Evolutionary conservation across 2,797 vertebrate species (phyloP).

Genomic region (Manis pentadactyla): DNA sequence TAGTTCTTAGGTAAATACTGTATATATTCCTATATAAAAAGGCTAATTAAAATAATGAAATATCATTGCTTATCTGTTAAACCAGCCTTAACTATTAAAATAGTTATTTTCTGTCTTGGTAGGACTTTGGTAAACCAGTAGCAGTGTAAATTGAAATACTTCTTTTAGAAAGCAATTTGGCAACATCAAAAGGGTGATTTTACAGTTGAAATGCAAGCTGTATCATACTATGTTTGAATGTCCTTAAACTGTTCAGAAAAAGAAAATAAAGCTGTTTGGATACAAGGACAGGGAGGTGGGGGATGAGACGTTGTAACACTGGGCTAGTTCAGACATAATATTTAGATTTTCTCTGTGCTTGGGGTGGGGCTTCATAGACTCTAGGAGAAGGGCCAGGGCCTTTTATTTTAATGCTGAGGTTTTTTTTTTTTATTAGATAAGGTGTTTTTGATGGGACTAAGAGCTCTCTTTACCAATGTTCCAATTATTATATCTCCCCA

Average conservation of each 20-base stretch:
- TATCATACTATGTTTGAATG: neutral
- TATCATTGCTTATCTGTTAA: slow-evolving; percentile 16
- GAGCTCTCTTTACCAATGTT: neutral
- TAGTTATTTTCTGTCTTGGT: slow-evolving; percentile 5
- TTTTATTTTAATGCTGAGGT: neutral
- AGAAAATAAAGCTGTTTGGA: neutral
- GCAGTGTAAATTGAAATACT: neutral
- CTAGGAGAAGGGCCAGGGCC: neutral
- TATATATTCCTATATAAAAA: neutral
- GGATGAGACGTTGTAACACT: accelerated
- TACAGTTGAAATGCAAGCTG: neutral
- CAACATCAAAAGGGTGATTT: neutral
- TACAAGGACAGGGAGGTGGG: neutral
- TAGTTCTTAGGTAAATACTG: neutral
- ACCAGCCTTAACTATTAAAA: neutral
- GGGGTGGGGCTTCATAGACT: neutral
- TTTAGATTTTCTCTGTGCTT: neutral
- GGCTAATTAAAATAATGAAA: neutral
- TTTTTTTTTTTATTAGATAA: neutral
- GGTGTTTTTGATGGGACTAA: neutral
- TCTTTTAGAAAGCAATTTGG: slow-evolving; percentile 42
- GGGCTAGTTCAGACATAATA: neutral
- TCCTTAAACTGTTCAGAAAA: neutral
- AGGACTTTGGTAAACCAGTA: neutral
- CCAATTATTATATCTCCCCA: neutral